Base-by-base conservation (phyloP, 2,888 invertebrate species). In the Lottia gigantea region DNA sequence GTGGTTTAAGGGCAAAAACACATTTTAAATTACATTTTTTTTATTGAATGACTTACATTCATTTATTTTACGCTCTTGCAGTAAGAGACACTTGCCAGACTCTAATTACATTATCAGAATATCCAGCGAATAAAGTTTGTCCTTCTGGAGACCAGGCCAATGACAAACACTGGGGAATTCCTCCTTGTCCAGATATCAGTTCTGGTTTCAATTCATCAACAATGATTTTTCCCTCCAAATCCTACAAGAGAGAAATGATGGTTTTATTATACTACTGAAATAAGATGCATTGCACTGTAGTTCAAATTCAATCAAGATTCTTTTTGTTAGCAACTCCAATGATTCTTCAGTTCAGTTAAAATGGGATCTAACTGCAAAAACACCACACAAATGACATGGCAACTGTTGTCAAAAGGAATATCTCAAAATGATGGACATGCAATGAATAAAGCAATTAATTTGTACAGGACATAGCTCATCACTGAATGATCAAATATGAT, bases 121-220 rank as follows among this genome's bases (percentile, higher is more conserved):
- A 99, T 73, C 99, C 98, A 88, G 98, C 97, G 88, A 98, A 99
- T 84, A 99, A 91, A 64, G 98, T 99, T 90, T 98, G 98, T 78
- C 99, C 99, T 89, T 99, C 98, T 66, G 97, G 95, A 73, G 98
- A 98, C 99, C 99, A 99, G 26, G 98, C 97, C 85, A 98, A 91
- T 7, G 97, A 98, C 80, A 97, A 92, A 90, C 99, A 99, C 89
- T 96, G 95, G 64, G 98, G 97, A 80, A 95, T 95, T 86, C 95
- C 95, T 71, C 93, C 91, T 25, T 69, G 69, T 31, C 91, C 85
- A 91, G 91, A 85, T 75, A 96, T 94, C 81, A 98, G 95, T 87
- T 98, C 98, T n/a, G 97, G 96, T 87, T 94, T 93, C 79, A 99
- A 92, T 90, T 99, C 98, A 90, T 99, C 98, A 80, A 99, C 98